These are phyloP conservation scores for Nipponia nippon DNA, from an alignment of 2,113 vertebrate species.

Conservation along the genomic window DNA sequence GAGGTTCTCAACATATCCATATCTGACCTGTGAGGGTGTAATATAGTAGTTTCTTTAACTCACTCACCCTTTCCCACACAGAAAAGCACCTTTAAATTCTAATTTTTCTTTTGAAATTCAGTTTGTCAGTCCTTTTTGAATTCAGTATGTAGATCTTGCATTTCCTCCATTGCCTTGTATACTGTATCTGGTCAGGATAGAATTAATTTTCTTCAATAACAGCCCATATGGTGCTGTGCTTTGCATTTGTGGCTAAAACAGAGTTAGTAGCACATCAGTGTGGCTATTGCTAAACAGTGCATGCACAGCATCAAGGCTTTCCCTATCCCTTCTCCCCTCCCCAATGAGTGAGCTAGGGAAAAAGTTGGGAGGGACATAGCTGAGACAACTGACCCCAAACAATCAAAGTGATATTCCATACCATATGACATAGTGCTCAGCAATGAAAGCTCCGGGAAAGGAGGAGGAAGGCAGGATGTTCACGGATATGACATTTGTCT, in stretches of 20 bases:
- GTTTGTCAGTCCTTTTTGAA: background rate
- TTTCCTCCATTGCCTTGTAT: background rate
- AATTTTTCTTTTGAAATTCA: background rate
- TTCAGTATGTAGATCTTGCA: background rate
- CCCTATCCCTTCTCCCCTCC: rapidly evolving
- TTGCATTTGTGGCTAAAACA: background rate
- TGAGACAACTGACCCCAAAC: background rate
- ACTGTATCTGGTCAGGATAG: background rate
- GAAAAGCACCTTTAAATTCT: background rate
- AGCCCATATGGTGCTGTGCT: background rate
- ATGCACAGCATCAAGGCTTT: background rate
- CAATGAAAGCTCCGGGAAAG: background rate
- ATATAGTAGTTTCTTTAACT: background rate
- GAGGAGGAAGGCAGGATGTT: background rate
- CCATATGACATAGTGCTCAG: background rate
- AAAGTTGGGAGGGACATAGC: background rate
- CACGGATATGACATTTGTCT: background rate
- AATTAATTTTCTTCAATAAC: background rate
- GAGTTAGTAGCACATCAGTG: background rate
- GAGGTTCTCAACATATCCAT: background rate
- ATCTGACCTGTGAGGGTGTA: background rate
- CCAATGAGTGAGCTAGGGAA: background rate
- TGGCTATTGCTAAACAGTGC: background rate
- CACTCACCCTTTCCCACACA: background rate
- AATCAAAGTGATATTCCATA: background rate